Evolutionary conservation across 2,113 vertebrate species (phyloP).

Genomic region (Opisthocomus hoazin): DNA sequence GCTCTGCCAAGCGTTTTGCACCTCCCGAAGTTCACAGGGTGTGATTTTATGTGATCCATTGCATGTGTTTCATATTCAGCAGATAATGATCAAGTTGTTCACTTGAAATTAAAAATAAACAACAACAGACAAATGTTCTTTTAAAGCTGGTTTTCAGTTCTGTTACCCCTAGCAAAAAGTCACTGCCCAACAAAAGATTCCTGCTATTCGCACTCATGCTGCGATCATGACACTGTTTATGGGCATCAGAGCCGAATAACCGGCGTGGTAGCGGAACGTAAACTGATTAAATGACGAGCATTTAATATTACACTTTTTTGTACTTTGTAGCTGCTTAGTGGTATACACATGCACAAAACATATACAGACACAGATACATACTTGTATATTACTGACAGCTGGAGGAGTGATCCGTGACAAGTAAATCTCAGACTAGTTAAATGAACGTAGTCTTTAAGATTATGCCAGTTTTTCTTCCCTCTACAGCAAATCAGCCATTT

Average conservation of each 20-base stretch:
- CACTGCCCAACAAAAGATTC: neutral
- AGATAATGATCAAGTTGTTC: neutral
- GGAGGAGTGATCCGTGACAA: neutral
- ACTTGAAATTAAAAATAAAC: neutral
- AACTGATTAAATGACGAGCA: neutral
- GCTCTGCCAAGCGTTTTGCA: neutral
- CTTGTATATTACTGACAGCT: neutral
- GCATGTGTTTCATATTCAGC: neutral
- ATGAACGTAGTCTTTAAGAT: neutral
- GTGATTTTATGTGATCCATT: neutral
- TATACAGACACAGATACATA: neutral
- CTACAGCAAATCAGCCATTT: neutral
- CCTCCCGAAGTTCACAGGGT: neutral
- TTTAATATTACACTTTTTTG: neutral
- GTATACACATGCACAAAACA: neutral
- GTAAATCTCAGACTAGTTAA: neutral
- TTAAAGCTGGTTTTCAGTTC: neutral
- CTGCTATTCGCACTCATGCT: neutral
- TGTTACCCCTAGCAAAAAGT: neutral
- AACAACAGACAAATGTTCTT: neutral
- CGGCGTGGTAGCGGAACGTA: neutral
- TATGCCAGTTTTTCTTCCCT: neutral
- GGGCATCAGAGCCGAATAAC: neutral
- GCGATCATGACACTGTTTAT: neutral
- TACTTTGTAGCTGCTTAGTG: neutral